A percentile compares a stretch with the other conserved stretches of the same genome.
phyloP scores from a whole-genome alignment of 2,888 invertebrate species.

The Tuta absoluta region DNA sequence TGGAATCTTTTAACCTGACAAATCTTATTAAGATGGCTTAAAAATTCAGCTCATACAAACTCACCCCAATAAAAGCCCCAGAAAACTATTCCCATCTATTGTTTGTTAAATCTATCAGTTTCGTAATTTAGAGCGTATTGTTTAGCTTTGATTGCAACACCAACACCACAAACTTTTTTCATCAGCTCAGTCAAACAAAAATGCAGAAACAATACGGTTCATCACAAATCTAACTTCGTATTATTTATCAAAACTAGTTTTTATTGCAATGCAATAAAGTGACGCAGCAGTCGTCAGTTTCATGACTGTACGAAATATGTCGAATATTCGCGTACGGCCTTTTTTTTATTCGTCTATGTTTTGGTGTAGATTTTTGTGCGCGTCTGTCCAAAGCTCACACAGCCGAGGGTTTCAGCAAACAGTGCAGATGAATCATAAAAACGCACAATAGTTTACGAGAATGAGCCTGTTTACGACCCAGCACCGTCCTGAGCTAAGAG shows the following conservation, averaged over 20 bases:
- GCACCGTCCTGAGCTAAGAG: constrained; percentile 31
- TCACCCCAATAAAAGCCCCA: neutral
- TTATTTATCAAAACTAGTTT: neutral
- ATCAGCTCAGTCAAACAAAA: neutral
- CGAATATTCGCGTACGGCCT: neutral
- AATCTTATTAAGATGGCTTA: too few relatives aligned
- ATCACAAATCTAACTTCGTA: neutral
- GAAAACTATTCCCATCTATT: neutral
- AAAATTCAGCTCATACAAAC: too few relatives aligned
- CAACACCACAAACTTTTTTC: neutral
- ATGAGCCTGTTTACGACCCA: constrained; percentile 65
- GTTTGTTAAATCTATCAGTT: neutral
- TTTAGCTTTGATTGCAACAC: constrained; percentile 5
- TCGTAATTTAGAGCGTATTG: neutral
- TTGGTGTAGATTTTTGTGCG: constrained; percentile 37
- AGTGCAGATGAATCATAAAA: constrained; percentile 77
- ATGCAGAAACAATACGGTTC: neutral
- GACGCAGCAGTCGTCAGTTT: neutral
- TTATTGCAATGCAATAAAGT: neutral
- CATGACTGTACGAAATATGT: neutral
- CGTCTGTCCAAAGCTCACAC: constrained; percentile 48
- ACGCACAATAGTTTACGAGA: constrained; percentile 76
- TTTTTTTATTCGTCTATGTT: too few relatives aligned
- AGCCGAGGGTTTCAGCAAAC: constrained; percentile 62
- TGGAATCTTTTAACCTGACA: too few relatives aligned